Percentiles rank a stretch among this genome's conserved stretches.
phyloP scores from a whole-genome alignment of 2,888 invertebrate genomes.

The Mythimna loreyi region DNA sequence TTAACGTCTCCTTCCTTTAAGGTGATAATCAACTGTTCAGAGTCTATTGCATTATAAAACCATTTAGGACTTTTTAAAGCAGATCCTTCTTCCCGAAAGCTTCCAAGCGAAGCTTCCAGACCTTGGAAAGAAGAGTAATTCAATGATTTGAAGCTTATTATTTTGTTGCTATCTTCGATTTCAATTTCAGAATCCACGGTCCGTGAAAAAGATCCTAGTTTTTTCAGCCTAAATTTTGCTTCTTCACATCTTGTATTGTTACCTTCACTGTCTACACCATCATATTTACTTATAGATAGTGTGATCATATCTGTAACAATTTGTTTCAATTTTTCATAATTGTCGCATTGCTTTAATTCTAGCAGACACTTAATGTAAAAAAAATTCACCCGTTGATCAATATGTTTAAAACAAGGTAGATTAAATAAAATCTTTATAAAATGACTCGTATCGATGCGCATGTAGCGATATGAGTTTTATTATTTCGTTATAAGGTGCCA shows the following conservation, averaged over 20 bases:
- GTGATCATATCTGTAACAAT: not conserved
- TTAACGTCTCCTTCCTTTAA: slow-evolving; percentile 1
- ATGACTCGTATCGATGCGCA: no score
- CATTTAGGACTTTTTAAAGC: not conserved
- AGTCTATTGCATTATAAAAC: not conserved
- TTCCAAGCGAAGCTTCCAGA: slow-evolving; percentile 1
- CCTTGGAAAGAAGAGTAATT: slow-evolving; percentile 4
- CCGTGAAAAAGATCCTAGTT: not conserved
- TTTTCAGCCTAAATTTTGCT: slow-evolving; percentile 1
- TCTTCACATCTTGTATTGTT: not conserved
- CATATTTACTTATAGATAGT: not conserved
- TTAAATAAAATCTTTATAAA: not conserved
- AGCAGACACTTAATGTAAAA: not conserved
- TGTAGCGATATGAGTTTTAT: slow-evolving; percentile 10
- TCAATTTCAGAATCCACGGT: not conserved
- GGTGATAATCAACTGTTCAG: not conserved
- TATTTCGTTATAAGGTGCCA: slow-evolving; percentile 4
- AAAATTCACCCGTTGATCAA: not conserved
- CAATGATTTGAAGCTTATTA: slow-evolving; percentile 3
- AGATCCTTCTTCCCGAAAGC: not conserved
- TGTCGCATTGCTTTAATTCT: not conserved
- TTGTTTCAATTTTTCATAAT: not conserved
- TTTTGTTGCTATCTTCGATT: slow-evolving; percentile 1
- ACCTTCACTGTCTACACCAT: not conserved
- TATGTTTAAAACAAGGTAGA: no score